Evolutionary conservation across 2,888 invertebrate genomes (phyloP).

Genomic region (Seira musarum): DNA sequence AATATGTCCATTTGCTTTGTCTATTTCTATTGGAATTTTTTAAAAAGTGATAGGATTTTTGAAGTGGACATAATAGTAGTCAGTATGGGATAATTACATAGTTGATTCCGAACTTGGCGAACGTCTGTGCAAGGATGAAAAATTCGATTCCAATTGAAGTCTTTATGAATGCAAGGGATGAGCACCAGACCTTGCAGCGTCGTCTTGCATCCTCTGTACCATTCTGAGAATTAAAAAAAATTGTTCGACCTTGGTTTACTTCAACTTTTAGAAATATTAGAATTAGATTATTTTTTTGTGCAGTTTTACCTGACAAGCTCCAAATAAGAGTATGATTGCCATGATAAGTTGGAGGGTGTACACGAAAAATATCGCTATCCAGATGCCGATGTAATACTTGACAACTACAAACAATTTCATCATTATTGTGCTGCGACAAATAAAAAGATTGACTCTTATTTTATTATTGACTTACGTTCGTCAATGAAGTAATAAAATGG

Average conservation of each 20-base stretch:
- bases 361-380: slow-evolving; percentile 64
- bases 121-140: slow-evolving; percentile 64
- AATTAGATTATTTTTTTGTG: neutral
- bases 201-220: slow-evolving; percentile 60
- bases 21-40: too few relatives aligned
- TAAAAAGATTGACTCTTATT: neutral
- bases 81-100: too few relatives aligned
- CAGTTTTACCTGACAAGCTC: slow-evolving; percentile 63
- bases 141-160: slow-evolving; percentile 62
- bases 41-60: too few relatives aligned
- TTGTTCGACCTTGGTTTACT: neutral
- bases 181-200: slow-evolving; percentile 66
- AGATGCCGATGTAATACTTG: slow-evolving; percentile 64
- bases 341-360: slow-evolving; percentile 65
- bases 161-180: slow-evolving; percentile 63
- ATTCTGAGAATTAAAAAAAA: slow-evolving; percentile 50
- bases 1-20: too few relatives aligned
- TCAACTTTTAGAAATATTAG: too few relatives aligned
- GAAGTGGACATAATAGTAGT: too few relatives aligned
- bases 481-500: slow-evolving; percentile 65
- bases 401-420: slow-evolving; percentile 52
- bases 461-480: slow-evolving; percentile 61
- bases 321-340: slow-evolving; percentile 64
- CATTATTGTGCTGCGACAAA: neutral
- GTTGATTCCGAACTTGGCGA: slow-evolving; percentile 63